Base-by-base conservation (phyloP, 1,140 invertebrate genomes). In the Olivierus martensii region DNA sequence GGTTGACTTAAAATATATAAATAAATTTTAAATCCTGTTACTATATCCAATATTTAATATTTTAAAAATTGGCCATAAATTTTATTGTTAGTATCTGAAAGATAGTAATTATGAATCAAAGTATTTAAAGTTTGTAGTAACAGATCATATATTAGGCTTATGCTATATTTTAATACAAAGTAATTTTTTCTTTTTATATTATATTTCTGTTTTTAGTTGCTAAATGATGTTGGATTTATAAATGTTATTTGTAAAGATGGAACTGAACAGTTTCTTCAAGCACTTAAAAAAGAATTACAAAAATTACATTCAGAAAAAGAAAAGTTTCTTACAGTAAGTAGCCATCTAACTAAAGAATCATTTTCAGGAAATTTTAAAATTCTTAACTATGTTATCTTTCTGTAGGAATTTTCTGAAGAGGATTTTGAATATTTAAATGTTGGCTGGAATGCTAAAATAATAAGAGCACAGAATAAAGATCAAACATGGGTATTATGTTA, bases 391-490 rank as follows among this genome's bases (percentile, higher is more conserved):
- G n/a, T n/a, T 38, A 14, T 37, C 10, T 38, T 79, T 56, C 59
- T 73, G 28, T 19, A 66, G 59, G 62, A 69, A 50, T 74, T 72
- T 51, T 57, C 59, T 5, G 61, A 65, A 44, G 60, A 68, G 38
- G 74, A 75, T 55, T 77, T 68, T 55, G 53, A 71, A 12, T 65
- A 73, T 45, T 69, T 77, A 48, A 65, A 74, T 11, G 61, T 69
- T 35, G 75, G 74, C 12, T 77, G 76, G 76, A 67, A 70, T 48
- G 66, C 69, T 10, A 77, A 77, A 56, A 44, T 75, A n/a, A 59
- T 62, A 15, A 63, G 75, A 39, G 72, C 69, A 45, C 52, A 39
- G 21, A 61, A 61, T 17, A 73, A 74, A 10, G 72, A 76, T 60
- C 75, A 77, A 60, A 66, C 67, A 45, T 77, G 75, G 74, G 74